Evolutionary conservation across 2,797 vertebrate species (phyloP).

Genomic region (Enteromius treurensis): DNA sequence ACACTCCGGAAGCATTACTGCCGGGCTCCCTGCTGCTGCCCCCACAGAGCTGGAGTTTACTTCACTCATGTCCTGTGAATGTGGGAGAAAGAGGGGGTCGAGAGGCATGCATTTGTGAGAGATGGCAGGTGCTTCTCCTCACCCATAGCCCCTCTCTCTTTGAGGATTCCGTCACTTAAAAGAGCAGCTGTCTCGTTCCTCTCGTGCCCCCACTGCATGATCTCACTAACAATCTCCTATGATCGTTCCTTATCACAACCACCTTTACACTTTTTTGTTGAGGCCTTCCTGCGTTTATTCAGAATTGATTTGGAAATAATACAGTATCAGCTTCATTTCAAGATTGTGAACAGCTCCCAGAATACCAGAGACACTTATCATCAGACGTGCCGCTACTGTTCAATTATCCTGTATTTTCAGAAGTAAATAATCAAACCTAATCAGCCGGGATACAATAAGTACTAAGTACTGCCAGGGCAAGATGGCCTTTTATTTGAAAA

Average conservation of each 20-base stretch:
- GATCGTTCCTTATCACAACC: constrained; percentile 7
- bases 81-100: constrained; percentile 22
- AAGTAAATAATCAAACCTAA: constrained; percentile 27
- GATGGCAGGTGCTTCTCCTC: constrained; percentile 53
- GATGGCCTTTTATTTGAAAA: neutral
- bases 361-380: constrained; percentile 37
- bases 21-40: constrained; percentile 45
- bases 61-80: constrained; percentile 34
- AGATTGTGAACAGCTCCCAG: constrained; percentile 35
- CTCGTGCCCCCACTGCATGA: constrained; percentile 2
- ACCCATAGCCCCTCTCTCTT: constrained; percentile 41
- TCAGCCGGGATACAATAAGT: constrained; percentile 6
- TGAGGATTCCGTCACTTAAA: constrained; percentile 51
- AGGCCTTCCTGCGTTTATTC: constrained; percentile 32
- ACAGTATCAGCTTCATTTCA: constrained; percentile 33
- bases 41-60: constrained; percentile 23
- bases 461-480: neutral
- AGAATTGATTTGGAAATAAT: constrained; percentile 47
- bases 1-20: constrained; percentile 30
- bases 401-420: constrained; percentile 40
- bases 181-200: constrained; percentile 57
- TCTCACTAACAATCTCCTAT: neutral
- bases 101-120: constrained; percentile 23
- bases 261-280: neutral
- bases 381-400: constrained; percentile 36